Evolutionary conservation across 92 coral and sea anemone genomes (phyloP), one percentile per base, ranked within the genome.

Genomic region (Pocillopora meandrina): DNA sequence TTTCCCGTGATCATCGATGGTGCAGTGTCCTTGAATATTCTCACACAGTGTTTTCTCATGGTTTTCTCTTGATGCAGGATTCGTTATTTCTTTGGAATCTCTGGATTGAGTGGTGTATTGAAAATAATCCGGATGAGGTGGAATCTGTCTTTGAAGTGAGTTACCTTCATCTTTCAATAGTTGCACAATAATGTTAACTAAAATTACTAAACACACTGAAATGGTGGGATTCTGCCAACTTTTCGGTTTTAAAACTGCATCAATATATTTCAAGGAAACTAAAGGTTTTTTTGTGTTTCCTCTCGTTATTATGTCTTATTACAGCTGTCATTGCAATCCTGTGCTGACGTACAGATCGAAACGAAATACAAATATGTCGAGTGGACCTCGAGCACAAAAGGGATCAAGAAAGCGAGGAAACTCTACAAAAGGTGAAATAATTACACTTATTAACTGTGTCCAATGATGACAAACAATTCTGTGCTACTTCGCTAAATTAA

Each of bases 81-180:
- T 91, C 98, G 1, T 77, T 94, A 56, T 69, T 74, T 33, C 70
- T 96, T 64, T 96, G 99, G 99, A 77, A 82, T 79, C 87, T 87
- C 23, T 96, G 94, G 94, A 49, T 95, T 34, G 94, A 91, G 56
- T 85, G 89, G 93, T 86, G 87, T 65, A 77, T 87, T 56, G 60
- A 91, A 21, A 57, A 49, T 35, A 84, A 86, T 21, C 85, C 85
- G 78, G 92, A 86, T 18, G 31, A 84, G 65, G 86, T 89, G 12
- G 71, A 89, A 47, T 47, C 76, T n/a, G 91, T 95, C 63, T 95
- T 92, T 85, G 93, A 94, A 78, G 98, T 95, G 78, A 87, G 91
- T 84, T 81, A 23, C 10, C 52, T 0, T 42, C 52, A 42, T 42
- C 52, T 7, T 42, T 42, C 8, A 3, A 42, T 7, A 42, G 52